Base-by-base conservation (phyloP, 1,140 invertebrate genomes). In the Drosophila baimaii region DNA sequence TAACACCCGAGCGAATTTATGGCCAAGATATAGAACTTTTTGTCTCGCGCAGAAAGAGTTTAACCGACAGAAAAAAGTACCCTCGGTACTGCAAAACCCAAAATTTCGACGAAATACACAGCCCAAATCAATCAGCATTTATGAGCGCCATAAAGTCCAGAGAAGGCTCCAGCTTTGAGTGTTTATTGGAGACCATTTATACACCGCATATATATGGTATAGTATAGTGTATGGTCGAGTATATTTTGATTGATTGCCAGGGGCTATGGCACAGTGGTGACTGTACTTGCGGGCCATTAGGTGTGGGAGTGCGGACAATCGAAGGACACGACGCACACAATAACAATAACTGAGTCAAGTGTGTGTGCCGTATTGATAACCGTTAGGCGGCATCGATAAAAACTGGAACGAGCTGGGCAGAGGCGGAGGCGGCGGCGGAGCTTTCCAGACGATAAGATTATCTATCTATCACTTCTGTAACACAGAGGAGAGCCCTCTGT, bases 41-140 rank as follows among this genome's bases (percentile, higher is more conserved):
- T 69, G 74, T 77, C 64, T 77, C 52, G 64, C 39, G 13, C 8
- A 25, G 19, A 54, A 54, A 49, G 71, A 63, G 69, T 49, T 37
- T 69, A 31, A 23, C 49, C 44, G 41, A 58, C 44, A 41, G 23
- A 15, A n/a, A 54, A 52, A 52, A 62, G 7, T 54, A n/a, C 65
- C 51, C 51, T n/a, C n/a, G 13, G 31, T 17, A 35, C 54, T 54
- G 62, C 35, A 41, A 52, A 54, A n/a, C n/a, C 35, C 27, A 8
- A 29, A 58, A 54, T 77, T 75, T 49, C 71, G 51, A 31, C 21
- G 27, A 13, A 64, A 56, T 46, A 39, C 27, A 29, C 39, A 15
- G 10, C n/a, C 72, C 29, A 39, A 55, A 77, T 77, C 63, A 77
- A 77, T 77, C 73, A 77, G 49, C 75, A 56, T 77, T 77, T 77